Evolutionary conservation across 2,797 vertebrate species (phyloP).

Genomic region (Dendrocincla tyrannina): DNA sequence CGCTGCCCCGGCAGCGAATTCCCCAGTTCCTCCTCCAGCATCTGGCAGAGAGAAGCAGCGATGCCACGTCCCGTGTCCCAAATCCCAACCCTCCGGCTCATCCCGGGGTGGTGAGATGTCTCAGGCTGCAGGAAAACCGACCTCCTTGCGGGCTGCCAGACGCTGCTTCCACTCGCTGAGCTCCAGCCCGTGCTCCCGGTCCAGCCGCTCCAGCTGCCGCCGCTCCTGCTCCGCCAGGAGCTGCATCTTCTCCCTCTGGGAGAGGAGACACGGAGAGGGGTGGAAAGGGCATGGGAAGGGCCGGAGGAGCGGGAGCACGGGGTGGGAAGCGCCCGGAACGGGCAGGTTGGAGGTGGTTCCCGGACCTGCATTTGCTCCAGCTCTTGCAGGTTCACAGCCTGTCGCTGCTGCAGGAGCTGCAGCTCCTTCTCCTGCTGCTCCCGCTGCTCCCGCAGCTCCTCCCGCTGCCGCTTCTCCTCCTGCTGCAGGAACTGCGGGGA

Average conservation of each 20-base stretch:
- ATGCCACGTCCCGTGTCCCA: fast-evolving
- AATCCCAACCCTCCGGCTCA: fast-evolving
- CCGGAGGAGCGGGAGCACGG: not conserved
- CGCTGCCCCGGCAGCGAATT: slow-evolving; percentile 1
- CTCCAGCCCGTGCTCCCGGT: slow-evolving; percentile 76
- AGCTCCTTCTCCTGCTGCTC: slow-evolving; percentile 60
- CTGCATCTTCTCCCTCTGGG: slow-evolving; percentile 72
- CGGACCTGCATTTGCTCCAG: slow-evolving; percentile 75
- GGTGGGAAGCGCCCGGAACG: fast-evolving
- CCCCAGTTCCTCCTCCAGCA: slow-evolving; percentile 72
- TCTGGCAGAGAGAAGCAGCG: not conserved
- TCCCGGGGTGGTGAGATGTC: fast-evolving
- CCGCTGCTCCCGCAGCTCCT: slow-evolving; percentile 43
- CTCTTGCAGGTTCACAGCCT: slow-evolving; percentile 63
- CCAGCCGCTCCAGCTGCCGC: slow-evolving; percentile 70
- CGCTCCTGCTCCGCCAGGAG: slow-evolving; percentile 72
- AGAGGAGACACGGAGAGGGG: not conserved
- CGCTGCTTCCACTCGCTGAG: slow-evolving; percentile 74
- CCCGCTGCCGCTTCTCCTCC: slow-evolving; percentile 49
- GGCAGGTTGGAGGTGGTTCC: not conserved
- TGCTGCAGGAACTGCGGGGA: slow-evolving; percentile 37
- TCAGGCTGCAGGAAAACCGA: fast-evolving
- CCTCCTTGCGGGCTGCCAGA: slow-evolving; percentile 69
- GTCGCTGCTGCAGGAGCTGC: slow-evolving; percentile 66
- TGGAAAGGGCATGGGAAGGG: too few relatives aligned